Evolutionary conservation across 2,113 vertebrate species (phyloP).

Genomic region (Caloenas nicobarica): DNA sequence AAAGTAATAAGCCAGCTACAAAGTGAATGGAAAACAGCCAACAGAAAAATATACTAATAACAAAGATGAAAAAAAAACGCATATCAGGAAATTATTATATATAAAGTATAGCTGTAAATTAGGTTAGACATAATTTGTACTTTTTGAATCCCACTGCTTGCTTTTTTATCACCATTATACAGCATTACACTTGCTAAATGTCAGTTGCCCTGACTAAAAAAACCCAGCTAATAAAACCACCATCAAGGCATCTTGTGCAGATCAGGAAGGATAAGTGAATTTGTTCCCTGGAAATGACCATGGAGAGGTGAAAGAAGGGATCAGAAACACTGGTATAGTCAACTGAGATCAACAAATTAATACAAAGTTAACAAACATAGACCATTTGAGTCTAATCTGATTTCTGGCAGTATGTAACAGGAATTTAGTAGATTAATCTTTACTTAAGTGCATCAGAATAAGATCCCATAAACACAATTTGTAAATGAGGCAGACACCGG

Average conservation of each 20-base stretch:
- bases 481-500: neutral
- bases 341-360: neutral
- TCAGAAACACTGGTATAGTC: neutral
- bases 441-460: neutral
- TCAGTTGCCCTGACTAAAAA: neutral
- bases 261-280: neutral
- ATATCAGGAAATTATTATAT: neutral
- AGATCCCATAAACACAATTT: neutral
- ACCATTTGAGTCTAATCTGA: neutral
- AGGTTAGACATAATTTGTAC: neutral
- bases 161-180: neutral
- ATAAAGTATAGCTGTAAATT: neutral
- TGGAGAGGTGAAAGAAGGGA: neutral
- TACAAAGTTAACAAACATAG: neutral
- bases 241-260: neutral
- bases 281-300: neutral
- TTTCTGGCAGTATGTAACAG: neutral
- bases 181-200: neutral
- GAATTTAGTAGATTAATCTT: neutral
- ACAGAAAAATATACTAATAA: neutral
- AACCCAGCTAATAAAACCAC: neutral
- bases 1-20: neutral
- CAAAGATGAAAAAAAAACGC: fast-evolving
- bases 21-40: neutral
- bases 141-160: neutral